phyloP scores from a whole-genome alignment of 2,113 vertebrate species.

The Poeciliopsis occidentalis region DNA sequence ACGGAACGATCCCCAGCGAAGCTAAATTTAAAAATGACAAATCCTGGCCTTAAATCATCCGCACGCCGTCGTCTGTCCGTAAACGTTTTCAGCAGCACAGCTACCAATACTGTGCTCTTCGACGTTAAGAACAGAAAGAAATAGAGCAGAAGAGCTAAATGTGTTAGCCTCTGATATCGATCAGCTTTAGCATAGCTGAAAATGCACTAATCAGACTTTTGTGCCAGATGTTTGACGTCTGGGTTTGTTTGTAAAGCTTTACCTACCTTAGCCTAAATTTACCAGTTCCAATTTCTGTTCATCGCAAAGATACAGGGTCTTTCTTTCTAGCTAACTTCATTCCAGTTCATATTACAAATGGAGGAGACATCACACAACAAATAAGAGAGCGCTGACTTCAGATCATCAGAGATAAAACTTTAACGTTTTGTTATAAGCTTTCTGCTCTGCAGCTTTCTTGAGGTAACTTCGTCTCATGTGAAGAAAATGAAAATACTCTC shows the following conservation, averaged over 20 bases:
- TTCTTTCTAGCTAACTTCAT: too few species aligned
- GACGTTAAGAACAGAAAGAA: too few species aligned
- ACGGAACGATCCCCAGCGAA: neutral
- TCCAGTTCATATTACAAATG: too few species aligned
- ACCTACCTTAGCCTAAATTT: too few species aligned
- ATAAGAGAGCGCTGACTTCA: too few species aligned
- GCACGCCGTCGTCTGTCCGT: too few species aligned
- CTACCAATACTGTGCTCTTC: too few species aligned
- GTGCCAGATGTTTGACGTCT: neutral
- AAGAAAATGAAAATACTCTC: neutral
- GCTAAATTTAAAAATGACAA: constrained; percentile 10
- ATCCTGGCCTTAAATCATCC: neutral
- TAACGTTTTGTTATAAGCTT: neutral
- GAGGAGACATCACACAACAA: too few species aligned
- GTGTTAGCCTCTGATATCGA: neutral
- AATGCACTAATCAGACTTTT: neutral
- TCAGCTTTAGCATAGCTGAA: neutral
- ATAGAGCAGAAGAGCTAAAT: too few species aligned
- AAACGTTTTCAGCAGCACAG: too few species aligned
- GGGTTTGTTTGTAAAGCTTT: neutral
- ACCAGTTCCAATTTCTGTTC: neutral
- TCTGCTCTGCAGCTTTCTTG: neutral
- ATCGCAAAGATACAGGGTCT: too few species aligned
- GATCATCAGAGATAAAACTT: neutral
- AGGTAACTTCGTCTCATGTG: neutral